Percentiles rank a stretch among this genome's conserved stretches.
phyloP scores from a whole-genome alignment of 2,113 vertebrate species.

The Albula glossodonta region DNA sequence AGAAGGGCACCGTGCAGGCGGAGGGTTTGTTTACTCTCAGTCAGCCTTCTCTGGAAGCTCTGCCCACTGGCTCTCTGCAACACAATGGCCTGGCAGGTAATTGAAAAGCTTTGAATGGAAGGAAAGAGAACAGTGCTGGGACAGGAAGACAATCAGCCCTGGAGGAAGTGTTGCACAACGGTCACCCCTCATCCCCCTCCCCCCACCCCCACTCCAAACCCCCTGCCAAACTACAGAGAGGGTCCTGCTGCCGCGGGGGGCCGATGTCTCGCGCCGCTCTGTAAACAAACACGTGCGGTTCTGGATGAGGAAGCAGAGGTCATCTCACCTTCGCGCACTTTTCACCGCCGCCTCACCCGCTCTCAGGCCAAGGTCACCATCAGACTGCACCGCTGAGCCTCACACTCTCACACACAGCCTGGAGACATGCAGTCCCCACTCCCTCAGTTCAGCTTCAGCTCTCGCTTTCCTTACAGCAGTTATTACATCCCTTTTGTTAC shows the following conservation, averaged over 20 bases:
- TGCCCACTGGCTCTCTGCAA: conserved; percentile 49
- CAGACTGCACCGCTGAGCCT: no score
- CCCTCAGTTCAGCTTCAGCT: background rate
- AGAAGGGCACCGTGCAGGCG: background rate
- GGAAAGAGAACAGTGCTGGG: conserved; percentile 59
- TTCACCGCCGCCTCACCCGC: background rate
- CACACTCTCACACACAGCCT: no score
- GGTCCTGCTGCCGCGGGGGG: background rate
- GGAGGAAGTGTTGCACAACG: conserved; percentile 60
- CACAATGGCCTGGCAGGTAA: conserved; percentile 69
- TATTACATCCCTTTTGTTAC: background rate
- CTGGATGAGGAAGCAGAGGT: background rate
- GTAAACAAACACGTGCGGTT: background rate
- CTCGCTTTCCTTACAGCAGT: background rate
- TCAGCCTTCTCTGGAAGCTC: background rate
- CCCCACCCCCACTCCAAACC: no score
- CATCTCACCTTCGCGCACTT: background rate
- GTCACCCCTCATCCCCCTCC: background rate
- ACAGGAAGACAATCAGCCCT: conserved; percentile 60
- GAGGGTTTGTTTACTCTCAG: conserved; percentile 5
- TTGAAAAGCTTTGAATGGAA: conserved; percentile 68
- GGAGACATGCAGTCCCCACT: no score
- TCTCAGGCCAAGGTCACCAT: background rate
- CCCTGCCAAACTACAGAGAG: background rate
- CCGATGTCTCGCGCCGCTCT: background rate